Base-by-base conservation (phyloP, 2,113 vertebrate species). In the Calidris pugnax region DNA sequence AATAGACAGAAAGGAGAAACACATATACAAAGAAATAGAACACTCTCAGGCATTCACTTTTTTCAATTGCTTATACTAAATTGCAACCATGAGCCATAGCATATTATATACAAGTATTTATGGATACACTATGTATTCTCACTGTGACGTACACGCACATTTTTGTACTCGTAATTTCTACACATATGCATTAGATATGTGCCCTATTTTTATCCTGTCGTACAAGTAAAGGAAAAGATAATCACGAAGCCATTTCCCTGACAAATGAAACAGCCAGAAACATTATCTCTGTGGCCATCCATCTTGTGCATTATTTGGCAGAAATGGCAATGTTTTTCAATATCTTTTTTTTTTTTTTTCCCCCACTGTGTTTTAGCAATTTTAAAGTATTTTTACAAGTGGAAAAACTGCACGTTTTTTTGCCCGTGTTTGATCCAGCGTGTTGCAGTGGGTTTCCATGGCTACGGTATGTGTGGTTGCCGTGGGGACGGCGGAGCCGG, bases 401-500 rank as follows among this genome's bases (percentile, higher is more conserved):
- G 83, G 66, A 14, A 45, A 41, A 57, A 9, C 57, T 9, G 76
- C 90, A 45, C 23, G 21, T 8, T 41, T 27, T 35, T 63, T 12
- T 7, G 11, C 39, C 45, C 66, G 28, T 48, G 75, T 22, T 39
- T 8, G 35, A 16, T 23, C 45, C 77, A 32, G 66, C 24, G 59
- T 13, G 85, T 64, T 53, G 87, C 94, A 45, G 81, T 2, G 43
- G 47, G 87, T 95, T 94, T 35, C 95, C 96, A 82, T 75, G 89
- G 93, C 27, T 30, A 62, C 77, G 28, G 45, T 19, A 27, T 14
- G 80, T 10, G 91, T 14, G 62, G 97, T 97, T 97, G 94, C 97
- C 78, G 73, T 78, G 97, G 97, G 94, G 95, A 96, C 87, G 77
- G 89, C 19, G 27, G 89, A 43, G 59, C 62, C 41, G 32, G 39